Evolutionary conservation across 2,113 vertebrate species (phyloP).

Genomic region (Procapra przewalskii): DNA sequence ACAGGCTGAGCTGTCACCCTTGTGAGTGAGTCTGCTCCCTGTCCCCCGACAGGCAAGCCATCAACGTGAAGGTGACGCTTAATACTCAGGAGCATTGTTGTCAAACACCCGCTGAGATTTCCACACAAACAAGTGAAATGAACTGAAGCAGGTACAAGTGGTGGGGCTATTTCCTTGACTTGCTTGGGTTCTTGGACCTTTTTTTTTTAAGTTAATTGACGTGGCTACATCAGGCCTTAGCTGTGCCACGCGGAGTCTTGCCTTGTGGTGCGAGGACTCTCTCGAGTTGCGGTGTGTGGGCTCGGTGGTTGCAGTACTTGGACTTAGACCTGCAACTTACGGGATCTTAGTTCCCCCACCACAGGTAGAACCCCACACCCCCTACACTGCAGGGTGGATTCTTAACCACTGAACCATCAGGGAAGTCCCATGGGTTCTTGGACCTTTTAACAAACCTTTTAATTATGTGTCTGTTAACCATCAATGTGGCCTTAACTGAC

Average conservation of each 20-base stretch:
- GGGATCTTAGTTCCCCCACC: background rate
- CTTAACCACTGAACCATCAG: background rate
- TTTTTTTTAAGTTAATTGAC: fast-evolving
- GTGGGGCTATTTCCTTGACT: background rate
- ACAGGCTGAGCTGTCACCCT: fast-evolving
- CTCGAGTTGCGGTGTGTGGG: background rate
- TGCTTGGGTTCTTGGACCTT: background rate
- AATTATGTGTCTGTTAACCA: background rate
- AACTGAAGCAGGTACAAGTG: background rate
- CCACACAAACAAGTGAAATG: background rate
- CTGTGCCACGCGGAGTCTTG: fast-evolving
- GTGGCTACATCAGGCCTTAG: background rate
- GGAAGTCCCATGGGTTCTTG: background rate
- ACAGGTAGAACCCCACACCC: background rate
- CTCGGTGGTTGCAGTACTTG: fast-evolving
- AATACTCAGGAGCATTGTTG: background rate
- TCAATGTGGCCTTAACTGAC: background rate
- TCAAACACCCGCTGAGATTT: background rate
- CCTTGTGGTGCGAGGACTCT: background rate
- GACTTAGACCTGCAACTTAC: background rate
- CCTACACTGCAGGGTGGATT: background rate
- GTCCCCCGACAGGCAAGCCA: background rate
- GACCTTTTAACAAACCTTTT: background rate
- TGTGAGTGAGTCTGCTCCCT: background rate
- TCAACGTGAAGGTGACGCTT: background rate